These are phyloP conservation scores for Pyrochroa serraticornis DNA, from an alignment of 2,888 invertebrate species.

Conservation along the genomic window DNA sequence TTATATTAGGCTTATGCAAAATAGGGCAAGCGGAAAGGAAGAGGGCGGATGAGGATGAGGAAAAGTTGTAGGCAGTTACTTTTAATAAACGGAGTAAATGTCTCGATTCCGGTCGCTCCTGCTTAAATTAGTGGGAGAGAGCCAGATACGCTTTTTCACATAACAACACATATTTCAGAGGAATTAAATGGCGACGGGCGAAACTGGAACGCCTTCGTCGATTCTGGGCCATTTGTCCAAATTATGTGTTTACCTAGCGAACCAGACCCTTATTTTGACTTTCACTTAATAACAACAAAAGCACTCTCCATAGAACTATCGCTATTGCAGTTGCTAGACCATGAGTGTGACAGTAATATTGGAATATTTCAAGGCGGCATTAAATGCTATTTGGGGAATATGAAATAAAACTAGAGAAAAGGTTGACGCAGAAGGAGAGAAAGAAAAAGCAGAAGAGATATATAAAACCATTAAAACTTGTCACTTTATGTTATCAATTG, in stretches of 20 bases:
- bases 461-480: too few species aligned
- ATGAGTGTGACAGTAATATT: too few species aligned
- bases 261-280: too few species aligned
- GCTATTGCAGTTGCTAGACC: too few species aligned
- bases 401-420: too few species aligned
- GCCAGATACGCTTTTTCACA: slow-evolving; percentile 13
- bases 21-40: slow-evolving; percentile 10
- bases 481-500: too few species aligned
- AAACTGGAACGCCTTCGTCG: slow-evolving; percentile 12
- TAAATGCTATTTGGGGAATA: too few species aligned
- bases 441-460: too few species aligned
- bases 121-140: not conserved
- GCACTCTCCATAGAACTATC: too few species aligned
- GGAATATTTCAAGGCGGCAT: too few species aligned
- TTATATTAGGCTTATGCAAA: slow-evolving; percentile 21
- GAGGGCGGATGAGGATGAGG: not conserved
- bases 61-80: slow-evolving; percentile 11
- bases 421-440: too few species aligned
- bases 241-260: slow-evolving; percentile 16
- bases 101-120: slow-evolving; percentile 12
- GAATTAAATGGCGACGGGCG: slow-evolving; percentile 20
- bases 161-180: slow-evolving; percentile 26
- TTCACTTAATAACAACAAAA: too few species aligned
- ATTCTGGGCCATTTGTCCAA: slow-evolving; percentile 21
- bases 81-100: slow-evolving; percentile 19